A percentile compares a stretch with the other conserved stretches of the same genome.
Evolutionary conservation across 2,113 vertebrate genomes (phyloP).

Genomic region (Balaenoptera acutorostrata): DNA sequence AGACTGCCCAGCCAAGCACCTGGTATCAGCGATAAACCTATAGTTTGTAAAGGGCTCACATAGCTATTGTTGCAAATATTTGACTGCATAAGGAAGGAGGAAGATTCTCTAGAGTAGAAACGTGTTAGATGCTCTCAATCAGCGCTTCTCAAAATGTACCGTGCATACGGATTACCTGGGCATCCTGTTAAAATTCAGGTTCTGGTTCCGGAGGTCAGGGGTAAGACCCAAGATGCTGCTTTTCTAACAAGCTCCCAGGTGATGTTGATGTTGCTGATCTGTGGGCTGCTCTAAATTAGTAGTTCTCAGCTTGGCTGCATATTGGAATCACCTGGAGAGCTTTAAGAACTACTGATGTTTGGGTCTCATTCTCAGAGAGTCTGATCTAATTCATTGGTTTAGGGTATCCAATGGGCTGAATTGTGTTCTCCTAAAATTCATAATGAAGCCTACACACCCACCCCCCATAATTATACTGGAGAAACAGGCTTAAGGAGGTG

Average conservation of each 20-base stretch:
- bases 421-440: neutral
- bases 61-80: neutral
- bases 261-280: neutral
- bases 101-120: neutral
- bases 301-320: neutral
- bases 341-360: neutral
- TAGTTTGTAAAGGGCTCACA: neutral
- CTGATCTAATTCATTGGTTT: slow-evolving; percentile 31
- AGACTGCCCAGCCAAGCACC: neutral
- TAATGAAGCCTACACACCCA: neutral
- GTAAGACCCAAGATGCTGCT: neutral
- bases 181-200: neutral
- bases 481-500: neutral
- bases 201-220: neutral
- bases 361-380: neutral
- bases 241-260: neutral
- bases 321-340: neutral
- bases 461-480: neutral
- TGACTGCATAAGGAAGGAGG: neutral
- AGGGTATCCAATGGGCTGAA: neutral
- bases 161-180: neutral
- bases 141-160: neutral
- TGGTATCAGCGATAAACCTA: neutral
- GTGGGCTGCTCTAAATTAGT: neutral
- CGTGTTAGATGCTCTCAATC: neutral